phyloP scores from a whole-genome alignment of 2,888 invertebrate species.

The Azorinus chamasolen region DNA sequence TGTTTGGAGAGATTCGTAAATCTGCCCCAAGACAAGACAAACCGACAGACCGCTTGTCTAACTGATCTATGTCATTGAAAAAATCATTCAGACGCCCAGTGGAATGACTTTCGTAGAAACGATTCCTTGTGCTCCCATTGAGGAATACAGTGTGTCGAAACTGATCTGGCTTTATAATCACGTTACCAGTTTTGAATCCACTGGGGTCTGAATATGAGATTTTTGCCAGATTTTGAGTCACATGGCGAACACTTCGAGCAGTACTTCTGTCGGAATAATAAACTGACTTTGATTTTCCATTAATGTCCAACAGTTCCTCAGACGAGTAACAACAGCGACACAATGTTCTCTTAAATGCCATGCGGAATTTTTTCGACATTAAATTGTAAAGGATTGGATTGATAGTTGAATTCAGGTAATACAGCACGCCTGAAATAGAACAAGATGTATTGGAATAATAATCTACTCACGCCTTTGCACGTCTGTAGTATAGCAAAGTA shows the following conservation, averaged over 20 bases:
- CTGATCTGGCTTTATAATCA: conserved; percentile 31
- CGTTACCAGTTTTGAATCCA: conserved; percentile 31
- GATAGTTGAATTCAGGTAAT: conserved; percentile 55
- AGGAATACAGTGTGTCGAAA: conserved; percentile 5
- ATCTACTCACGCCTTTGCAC: background rate
- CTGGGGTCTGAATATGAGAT: conserved; percentile 24
- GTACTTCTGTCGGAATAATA: conserved; percentile 48
- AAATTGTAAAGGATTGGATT: conserved; percentile 53
- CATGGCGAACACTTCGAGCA: conserved; percentile 22
- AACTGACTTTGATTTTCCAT: conserved; percentile 52
- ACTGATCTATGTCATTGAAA: conserved; percentile 24
- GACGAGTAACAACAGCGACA: conserved; percentile 50
- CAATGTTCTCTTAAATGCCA: conserved; percentile 54
- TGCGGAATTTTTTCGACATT: conserved; percentile 59
- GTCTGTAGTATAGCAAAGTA: background rate
- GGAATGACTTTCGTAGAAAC: conserved; percentile 25
- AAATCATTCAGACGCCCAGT: conserved; percentile 49
- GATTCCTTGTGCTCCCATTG: conserved; percentile 22
- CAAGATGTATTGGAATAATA: no score
- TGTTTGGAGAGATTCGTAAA: conserved; percentile 29
- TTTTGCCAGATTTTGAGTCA: conserved; percentile 30
- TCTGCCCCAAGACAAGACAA: conserved; percentile 7
- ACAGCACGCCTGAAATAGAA: conserved; percentile 37
- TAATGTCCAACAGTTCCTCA: conserved; percentile 50
- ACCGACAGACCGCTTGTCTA: background rate